Base-by-base conservation (phyloP, 1,140 invertebrate genomes). In the Drosophila erecta region DNA sequence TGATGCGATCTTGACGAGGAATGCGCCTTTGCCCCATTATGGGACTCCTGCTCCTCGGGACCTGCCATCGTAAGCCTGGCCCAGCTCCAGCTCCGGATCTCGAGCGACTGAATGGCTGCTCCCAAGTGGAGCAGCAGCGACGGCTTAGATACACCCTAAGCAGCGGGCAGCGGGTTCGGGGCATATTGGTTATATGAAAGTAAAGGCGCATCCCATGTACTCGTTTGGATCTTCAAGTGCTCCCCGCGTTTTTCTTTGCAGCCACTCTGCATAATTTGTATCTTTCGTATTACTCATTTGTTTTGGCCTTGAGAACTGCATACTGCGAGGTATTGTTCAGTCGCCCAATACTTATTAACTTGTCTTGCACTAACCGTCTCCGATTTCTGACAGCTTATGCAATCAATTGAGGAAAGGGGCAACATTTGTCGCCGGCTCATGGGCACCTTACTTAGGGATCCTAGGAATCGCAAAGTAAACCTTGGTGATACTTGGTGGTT, bases 1-100 rank as follows among this genome's bases (percentile, higher is more conserved):
- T 94, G 93, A 43, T 93, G 92, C 8, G 94, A 94, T 60, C 93
- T 93, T 5, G 93, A 94, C 67, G 93, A 53, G 27, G 79, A 71
- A 8, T 71, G 60, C 24, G 54, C 14, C 7, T 49, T 54, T 8
- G 69, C 20, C 12, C 41, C 35, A 2, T 1, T 1, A 37, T 35
- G 37, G 5, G 15, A 35, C 14, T 22, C 6, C 55, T 43, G 15
- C 14, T 22, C 22, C n/a, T 40, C 20, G 27, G 8, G n/a, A 30
- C n/a, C 5, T 37, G 22, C 38, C 20, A 22, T 53, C 40, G 1
- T 37, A 15, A 41, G 20, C 22, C 20, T 49, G 49, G 4, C 17
- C 38, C 14, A 12, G 38, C 5, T 35, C 4, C 7, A n/a, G 6
- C n/a, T 49, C 5, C 24, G 55, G 11, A 12, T 51, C 38, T 56